Evolutionary conservation across 2,888 invertebrate species (phyloP).

Genomic region (Phaonia tiefii): DNA sequence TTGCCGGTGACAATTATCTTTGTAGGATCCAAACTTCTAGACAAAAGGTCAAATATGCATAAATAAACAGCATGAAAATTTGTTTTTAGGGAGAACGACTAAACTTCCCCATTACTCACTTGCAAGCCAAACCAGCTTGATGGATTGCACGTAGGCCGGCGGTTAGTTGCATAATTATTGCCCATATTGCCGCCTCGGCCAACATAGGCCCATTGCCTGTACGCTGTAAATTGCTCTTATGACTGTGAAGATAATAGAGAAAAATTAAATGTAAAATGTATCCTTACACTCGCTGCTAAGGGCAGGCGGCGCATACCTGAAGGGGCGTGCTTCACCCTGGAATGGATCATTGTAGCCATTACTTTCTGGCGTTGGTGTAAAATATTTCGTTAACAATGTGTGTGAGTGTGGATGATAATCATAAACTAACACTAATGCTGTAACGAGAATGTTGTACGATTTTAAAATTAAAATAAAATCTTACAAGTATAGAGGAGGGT

Average conservation of each 20-base stretch:
- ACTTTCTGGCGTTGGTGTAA: slow-evolving; percentile 83
- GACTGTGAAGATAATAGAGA: slow-evolving; percentile 73
- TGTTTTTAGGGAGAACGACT: not conserved
- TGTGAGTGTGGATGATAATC: slow-evolving; percentile 96
- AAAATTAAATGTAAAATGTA: not conserved
- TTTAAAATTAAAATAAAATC: not conserved
- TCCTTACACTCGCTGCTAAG: not conserved
- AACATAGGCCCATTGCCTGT: slow-evolving; percentile 86
- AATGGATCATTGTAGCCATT: slow-evolving; percentile 90
- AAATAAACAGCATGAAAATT: slow-evolving; percentile 1
- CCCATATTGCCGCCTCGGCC: slow-evolving; percentile 96
- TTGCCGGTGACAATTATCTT: slow-evolving; percentile 92
- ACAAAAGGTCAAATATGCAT: not conserved
- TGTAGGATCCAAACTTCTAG: slow-evolving; percentile 92
- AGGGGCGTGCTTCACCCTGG: slow-evolving; percentile 87
- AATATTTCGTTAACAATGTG: slow-evolving; percentile 92
- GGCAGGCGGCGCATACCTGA: slow-evolving; percentile 74
- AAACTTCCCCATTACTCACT: slow-evolving; percentile 77
- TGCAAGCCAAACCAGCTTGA: slow-evolving; percentile 84
- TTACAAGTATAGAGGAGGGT: not conserved
- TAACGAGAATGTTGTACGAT: slow-evolving; percentile 19
- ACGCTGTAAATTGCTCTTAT: slow-evolving; percentile 80
- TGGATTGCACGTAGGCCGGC: slow-evolving; percentile 96
- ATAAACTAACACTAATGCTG: slow-evolving; percentile 96
- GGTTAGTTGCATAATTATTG: slow-evolving; percentile 96